Base-by-base conservation (phyloP, 2,888 invertebrate species). In the Odontomyia ornata region DNA sequence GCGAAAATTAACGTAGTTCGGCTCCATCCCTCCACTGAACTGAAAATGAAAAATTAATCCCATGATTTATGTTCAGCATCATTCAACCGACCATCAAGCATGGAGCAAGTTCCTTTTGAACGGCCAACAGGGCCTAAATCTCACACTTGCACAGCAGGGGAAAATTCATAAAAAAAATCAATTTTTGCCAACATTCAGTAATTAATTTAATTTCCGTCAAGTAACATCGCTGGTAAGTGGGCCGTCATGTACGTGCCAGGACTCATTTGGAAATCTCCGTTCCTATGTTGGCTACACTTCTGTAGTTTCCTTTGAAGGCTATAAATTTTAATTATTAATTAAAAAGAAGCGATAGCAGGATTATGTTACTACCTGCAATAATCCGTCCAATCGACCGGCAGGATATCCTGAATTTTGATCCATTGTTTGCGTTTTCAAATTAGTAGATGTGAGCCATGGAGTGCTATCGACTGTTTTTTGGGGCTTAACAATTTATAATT, bases 201-300 rank as follows among this genome's bases (percentile, higher is more conserved):
- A 60, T 60, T 60, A 60, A 60, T 60, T 60, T 60, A 60, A 60
- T 60, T 23, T 60, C 60, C 60, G 23, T 13, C 27, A 25, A 60
- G 60, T 25, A 60, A 60, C 23, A 60, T 21, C 3, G 27, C 23
- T 21, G 60, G 27, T 4, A 23, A 15, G 15, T 52, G 52, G 3
- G 13, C 36, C 9, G 36, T 9, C 36, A 9, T 36, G 9, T 36
- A 36, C 7, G 13, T 9, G 13, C 7, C 3, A n/a, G 52, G 4
- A n/a, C 18, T 52, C 52, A 18, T n/a, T n/a, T 13, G 52, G 52
- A 18, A 52, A 4, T 52, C 13, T 3, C 15, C 3, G 52, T 4
- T n/a, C n/a, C 52, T 18, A 4, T 18, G 52, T 4, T 15, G 52
- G 52, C 18, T 9, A 15, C 13, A 52, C 15, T 15, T 52, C 15